These are phyloP conservation scores for Miopithecus talapoin DNA, from an alignment of 2,797 vertebrate genomes.

Conservation along the genomic window DNA sequence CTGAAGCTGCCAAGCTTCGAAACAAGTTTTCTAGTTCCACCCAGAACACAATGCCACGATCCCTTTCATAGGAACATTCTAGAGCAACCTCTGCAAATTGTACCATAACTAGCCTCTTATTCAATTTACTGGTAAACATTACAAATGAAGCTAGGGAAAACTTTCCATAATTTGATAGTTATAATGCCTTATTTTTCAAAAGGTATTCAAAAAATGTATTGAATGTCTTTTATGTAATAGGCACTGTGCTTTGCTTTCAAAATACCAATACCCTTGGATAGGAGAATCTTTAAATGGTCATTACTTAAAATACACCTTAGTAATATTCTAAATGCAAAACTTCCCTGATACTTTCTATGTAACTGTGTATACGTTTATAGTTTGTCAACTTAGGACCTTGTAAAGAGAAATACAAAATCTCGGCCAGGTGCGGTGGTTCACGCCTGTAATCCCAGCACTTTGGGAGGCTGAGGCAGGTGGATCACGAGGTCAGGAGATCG, in stretches of 20 bases:
- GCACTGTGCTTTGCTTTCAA: constrained; percentile 22
- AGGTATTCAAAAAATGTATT: constrained; percentile 1
- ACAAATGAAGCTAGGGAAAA: not conserved
- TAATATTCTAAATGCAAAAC: constrained; percentile 18
- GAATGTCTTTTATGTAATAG: constrained; percentile 26
- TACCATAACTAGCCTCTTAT: not conserved
- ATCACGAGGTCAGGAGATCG: too few species aligned
- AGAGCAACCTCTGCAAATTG: not conserved
- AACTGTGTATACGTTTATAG: not conserved
- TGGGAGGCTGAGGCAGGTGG: too few species aligned
- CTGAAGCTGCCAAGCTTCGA: not conserved
- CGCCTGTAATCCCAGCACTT: too few species aligned
- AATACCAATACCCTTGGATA: constrained; percentile 17
- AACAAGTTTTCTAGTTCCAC: not conserved
- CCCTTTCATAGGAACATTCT: not conserved
- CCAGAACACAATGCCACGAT: not conserved
- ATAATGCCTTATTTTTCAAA: constrained; percentile 41
- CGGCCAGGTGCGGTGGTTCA: too few species aligned
- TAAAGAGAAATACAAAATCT: not conserved
- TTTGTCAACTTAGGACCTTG: not conserved
- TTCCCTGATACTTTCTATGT: not conserved
- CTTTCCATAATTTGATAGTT: constrained; percentile 6
- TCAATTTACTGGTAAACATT: constrained; percentile 22
- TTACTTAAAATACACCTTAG: constrained; percentile 29
- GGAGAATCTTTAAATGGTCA: constrained; percentile 17